A percentile compares a stretch with the other conserved stretches of the same genome.
Evolutionary conservation across 2,113 vertebrate genomes (phyloP).

Genomic region (Oreochromis aureus): DNA sequence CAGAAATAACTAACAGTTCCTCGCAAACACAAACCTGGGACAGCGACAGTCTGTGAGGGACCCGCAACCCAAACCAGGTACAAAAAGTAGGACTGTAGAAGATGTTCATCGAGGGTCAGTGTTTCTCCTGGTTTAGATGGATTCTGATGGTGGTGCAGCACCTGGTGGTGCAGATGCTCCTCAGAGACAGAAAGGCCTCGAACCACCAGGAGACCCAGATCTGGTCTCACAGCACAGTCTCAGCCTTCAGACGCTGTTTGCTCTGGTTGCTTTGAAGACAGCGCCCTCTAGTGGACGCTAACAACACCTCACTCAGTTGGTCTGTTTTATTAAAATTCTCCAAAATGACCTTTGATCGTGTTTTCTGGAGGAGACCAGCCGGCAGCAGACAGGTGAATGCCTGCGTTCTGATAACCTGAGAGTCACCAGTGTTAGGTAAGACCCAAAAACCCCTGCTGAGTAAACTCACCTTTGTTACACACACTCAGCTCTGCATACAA

Average conservation of each 20-base stretch:
- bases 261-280: not conserved
- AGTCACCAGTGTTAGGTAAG: constrained; percentile 27
- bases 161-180: not conserved
- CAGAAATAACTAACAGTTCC: not conserved
- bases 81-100: not conserved
- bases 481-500: not conserved
- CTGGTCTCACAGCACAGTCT: not conserved
- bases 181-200: not conserved
- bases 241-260: not conserved
- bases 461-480: constrained; percentile 50
- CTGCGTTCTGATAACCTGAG: not conserved
- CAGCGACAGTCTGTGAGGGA: not conserved
- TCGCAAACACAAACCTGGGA: not conserved
- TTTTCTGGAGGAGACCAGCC: not conserved
- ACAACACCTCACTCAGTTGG: not conserved
- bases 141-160: not conserved
- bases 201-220: not conserved
- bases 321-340: not conserved
- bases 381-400: not conserved
- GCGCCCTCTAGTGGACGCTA: not conserved
- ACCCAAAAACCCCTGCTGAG: constrained; percentile 23
- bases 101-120: not conserved
- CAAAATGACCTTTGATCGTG: not conserved
- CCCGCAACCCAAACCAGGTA: not conserved
- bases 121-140: not conserved